Evolutionary conservation across 92 coral and sea anemone genomes (phyloP), one percentile per base, ranked within the genome.

Genomic region (Paragorgia papillata): DNA sequence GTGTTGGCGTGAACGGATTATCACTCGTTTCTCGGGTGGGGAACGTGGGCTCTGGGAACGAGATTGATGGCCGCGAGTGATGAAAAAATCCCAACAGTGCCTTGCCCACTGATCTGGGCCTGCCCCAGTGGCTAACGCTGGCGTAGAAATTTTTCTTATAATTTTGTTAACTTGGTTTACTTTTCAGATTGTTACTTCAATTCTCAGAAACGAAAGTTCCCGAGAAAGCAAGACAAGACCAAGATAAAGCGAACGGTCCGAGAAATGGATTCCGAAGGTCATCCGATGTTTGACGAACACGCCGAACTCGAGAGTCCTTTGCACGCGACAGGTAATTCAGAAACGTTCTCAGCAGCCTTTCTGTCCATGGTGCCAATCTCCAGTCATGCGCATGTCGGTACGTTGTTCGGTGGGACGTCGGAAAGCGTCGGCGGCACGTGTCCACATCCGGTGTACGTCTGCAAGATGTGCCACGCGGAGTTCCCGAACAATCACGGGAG

Each of bases 221-320:
- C 77, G 26, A 50, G 77, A 17, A 70, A 70, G 32, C 77, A 70
- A 53, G 77, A 70, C 49, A 70, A 70, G 53, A 70, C 55, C 28
- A 55, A 46, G 25, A 70, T 70, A 41, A 70, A 70, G 33, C 77
- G 77, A 26, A 70, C 77, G 4, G 34, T 70, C 7, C 77, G 77
- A 1, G 77, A 70, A n/a, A 21, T 70, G 14, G 77, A 70, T 12
- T 15, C 44, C 74, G 57, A 67, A 44, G 31, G 37, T 7, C 57
- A 20, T 43, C 56, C 27, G 32, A 14, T 44, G 30, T 48, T 49
- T 15, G 33, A 33, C 18, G 44, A 29, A 25, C n/a, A 27, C 0
- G 9, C 62, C 46, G 39, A 43, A 9, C 34, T 17, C n/a, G 62
- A 22, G 7, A 28, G 62, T 56, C 62, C 28, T 8, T 2, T 31